These are phyloP conservation scores for Physeter macrocephalus DNA, from an alignment of 2,113 vertebrate species.

Conservation along the genomic window DNA sequence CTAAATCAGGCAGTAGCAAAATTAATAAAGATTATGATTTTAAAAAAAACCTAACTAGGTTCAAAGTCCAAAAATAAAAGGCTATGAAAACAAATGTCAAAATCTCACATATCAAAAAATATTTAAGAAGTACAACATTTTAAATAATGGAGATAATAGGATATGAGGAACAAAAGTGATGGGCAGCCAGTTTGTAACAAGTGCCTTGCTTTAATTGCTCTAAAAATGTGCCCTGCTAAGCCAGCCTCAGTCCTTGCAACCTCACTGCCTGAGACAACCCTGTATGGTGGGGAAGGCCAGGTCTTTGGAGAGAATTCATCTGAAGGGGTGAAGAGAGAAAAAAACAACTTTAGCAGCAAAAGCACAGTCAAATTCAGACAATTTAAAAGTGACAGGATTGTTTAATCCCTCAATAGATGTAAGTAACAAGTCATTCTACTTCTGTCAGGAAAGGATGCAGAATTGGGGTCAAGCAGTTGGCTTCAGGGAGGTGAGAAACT, in stretches of 20 bases:
- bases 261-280: neutral
- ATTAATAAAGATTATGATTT: neutral
- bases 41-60: neutral
- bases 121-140: neutral
- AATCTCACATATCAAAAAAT: slow-evolving; percentile 16
- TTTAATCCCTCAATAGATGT: neutral
- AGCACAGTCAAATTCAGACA: neutral
- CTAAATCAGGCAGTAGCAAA: neutral
- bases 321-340: neutral
- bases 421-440: neutral
- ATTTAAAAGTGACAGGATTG: neutral
- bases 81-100: neutral
- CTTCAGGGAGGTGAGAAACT: slow-evolving; percentile 1
- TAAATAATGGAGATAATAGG: neutral
- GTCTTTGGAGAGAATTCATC: neutral
- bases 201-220: neutral
- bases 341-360: neutral
- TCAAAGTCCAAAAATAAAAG: neutral
- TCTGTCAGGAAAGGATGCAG: neutral
- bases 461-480: neutral
- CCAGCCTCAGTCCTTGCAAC: neutral
- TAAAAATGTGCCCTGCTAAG: neutral
- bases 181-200: neutral
- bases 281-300: neutral
- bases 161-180: neutral